These are phyloP conservation scores for Potorous gilbertii DNA, from an alignment of 2,797 vertebrate species.

Conservation along the genomic window DNA sequence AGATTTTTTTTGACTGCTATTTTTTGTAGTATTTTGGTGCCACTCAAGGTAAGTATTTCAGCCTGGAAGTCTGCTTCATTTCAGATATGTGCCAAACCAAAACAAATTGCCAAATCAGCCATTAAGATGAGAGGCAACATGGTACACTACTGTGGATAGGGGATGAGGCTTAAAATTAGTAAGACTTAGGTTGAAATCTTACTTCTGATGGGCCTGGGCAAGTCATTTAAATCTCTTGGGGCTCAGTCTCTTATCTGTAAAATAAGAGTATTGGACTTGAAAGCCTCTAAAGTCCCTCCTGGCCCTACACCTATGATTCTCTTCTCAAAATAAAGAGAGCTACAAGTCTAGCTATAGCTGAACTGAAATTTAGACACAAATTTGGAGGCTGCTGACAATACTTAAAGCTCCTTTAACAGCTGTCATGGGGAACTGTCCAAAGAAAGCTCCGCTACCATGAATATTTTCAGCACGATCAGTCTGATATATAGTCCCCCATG, in stretches of 20 bases:
- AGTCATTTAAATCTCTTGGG: background rate
- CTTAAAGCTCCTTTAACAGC: background rate
- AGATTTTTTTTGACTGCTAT: slow-evolving; percentile 8
- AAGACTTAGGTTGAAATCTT: background rate
- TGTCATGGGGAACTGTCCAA: background rate
- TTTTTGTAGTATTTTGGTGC: slow-evolving; percentile 16
- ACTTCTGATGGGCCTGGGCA: background rate
- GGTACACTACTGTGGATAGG: background rate
- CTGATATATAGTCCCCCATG: background rate
- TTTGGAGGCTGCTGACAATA: background rate
- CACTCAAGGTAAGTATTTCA: background rate
- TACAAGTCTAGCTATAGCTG: background rate
- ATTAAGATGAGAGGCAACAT: background rate
- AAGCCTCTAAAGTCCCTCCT: background rate
- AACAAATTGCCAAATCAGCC: slow-evolving; percentile 8
- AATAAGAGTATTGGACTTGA: background rate
- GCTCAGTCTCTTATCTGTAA: background rate
- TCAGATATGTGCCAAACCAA: background rate
- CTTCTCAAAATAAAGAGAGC: background rate
- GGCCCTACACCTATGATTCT: background rate
- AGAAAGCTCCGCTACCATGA: background rate
- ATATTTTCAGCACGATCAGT: background rate
- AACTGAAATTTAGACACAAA: background rate
- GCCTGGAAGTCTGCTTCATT: slow-evolving; percentile 33
- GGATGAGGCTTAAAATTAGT: background rate